Evolutionary conservation across 2,113 vertebrate species (phyloP), one percentile per base, ranked within the genome.

Genomic region (Zeus faber): DNA sequence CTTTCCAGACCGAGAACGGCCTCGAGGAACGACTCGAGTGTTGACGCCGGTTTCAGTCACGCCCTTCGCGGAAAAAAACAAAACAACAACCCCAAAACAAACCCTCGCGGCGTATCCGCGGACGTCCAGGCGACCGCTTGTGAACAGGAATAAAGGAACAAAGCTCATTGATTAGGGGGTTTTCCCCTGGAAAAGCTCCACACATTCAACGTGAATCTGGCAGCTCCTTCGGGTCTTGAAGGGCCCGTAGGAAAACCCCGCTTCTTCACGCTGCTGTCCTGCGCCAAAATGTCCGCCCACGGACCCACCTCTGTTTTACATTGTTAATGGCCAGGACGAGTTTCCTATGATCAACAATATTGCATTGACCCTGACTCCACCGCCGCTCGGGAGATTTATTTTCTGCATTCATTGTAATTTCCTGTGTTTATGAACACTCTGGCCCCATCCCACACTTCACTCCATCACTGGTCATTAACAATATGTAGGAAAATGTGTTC

Each of bases 271-370:
- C 70, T 73, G 82, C 64, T 79, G 59, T 78, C 77, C 65, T 65
- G 76, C 70, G 77, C 55, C 25, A 21, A 46, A 55, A 65, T 27
- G 44, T 59, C 72, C 53, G 40, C 55, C 63, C 35, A 49, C 24
- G 47, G 77, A 77, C 80, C 70, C 81, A 67, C 83, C 81, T 76
- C 54, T 76, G 76, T 85, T 83, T 87, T 64, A 81, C 81, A 85
- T 87, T 87, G 84, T 86, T 78, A 81, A 82, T 82, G 77, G 75
- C 72, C 25, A 66, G 74, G 79, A 83, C 76, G 43, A 79, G 70
- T 79, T 88, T 90, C 88, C 88, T 86, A 70, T 84, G 50, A 88
- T 88, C 84, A 88, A 88, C 87, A 88, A 85, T 88, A 89, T 89
- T 86, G 58, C 74, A 85, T 86, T 87, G 86, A 86, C 85, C 87